phyloP scores from a whole-genome alignment of 2,888 invertebrate genomes.

The Lepidochrysops patricia region DNA sequence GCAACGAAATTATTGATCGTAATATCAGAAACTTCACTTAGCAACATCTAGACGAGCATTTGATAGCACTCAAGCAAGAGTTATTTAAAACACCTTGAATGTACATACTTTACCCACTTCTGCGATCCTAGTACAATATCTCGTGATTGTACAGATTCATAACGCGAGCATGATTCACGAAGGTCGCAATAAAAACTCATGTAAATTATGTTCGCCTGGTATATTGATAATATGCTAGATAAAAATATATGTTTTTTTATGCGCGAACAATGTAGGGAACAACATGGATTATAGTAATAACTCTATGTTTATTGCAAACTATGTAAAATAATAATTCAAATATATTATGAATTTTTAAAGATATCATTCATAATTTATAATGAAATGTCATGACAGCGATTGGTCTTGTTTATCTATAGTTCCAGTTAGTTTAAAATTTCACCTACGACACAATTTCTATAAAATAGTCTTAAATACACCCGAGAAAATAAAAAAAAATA shows the following conservation, averaged over 20 bases:
- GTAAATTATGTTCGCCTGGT: constrained; percentile 10
- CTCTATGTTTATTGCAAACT: neutral
- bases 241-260: neutral
- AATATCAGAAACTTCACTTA: too few relatives aligned
- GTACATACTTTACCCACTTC: neutral
- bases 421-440: too few relatives aligned
- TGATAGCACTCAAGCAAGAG: neutral
- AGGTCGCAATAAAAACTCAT: constrained; percentile 11
- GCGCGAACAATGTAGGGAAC: neutral
- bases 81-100: neutral
- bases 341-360: too few relatives aligned
- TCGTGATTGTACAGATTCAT: neutral
- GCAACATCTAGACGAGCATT: neutral
- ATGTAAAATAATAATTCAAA: neutral
- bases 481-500: too few relatives aligned
- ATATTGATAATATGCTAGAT: constrained; percentile 4
- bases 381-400: too few relatives aligned
- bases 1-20: too few relatives aligned
- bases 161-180: constrained; percentile 1
- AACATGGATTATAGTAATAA: neutral
- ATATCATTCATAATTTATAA: too few relatives aligned
- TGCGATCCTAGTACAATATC: neutral
- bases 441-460: too few relatives aligned
- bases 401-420: too few relatives aligned
- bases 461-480: too few relatives aligned